Evolutionary conservation across 2,113 vertebrate genomes (phyloP), one percentile per base, ranked within the genome.

Genomic region (Oncorhynchus mykiss): DNA sequence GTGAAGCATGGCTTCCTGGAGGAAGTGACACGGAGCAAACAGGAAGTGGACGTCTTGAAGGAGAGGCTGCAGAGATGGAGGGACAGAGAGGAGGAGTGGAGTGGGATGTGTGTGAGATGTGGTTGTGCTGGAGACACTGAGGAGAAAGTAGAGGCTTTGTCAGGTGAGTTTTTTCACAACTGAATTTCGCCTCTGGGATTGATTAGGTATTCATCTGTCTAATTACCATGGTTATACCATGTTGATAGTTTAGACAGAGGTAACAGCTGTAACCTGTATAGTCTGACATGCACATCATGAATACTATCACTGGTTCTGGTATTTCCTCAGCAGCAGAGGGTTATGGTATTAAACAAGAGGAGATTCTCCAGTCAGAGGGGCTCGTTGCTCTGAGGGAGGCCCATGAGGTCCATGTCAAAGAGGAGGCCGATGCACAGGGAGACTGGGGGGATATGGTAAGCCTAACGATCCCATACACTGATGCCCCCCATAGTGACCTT

Each of bases 1-100:
- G 84, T 86, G 73, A 80, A 88, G 70, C 80, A 77, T 64, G 84
- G 84, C 73, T 88, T 88, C 67, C 62, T 88, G 48, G 79, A 88
- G 77, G 86, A 88, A 76, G 73, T 86, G 64, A 71, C 74, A 25
- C 82, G 70, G 14, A 69, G 80, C 29, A 84, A 79, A 65, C 80
- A 81, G 66, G 80, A 86, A 70, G 73, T 86, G 31, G 84, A 86
- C 48, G 22, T 74, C 11, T 74, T 88, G 31, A 76, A 65, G 59
- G 70, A 68, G 22, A 80, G 75, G 67, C 57, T 88, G 73, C 86
- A 49, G 79, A 82, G n/a, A 67, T 39, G 14, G 59, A 62, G n/a
- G 59, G 59, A 62, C 51, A n/a, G n/a, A 22, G 59, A 62, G 59
- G 59, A 62, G n/a, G 79, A 9, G 49, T 70, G 34, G 59, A 77